Conservation (phyloP, 2,797 vertebrate species). For the Luscinia luscinia region DNA sequence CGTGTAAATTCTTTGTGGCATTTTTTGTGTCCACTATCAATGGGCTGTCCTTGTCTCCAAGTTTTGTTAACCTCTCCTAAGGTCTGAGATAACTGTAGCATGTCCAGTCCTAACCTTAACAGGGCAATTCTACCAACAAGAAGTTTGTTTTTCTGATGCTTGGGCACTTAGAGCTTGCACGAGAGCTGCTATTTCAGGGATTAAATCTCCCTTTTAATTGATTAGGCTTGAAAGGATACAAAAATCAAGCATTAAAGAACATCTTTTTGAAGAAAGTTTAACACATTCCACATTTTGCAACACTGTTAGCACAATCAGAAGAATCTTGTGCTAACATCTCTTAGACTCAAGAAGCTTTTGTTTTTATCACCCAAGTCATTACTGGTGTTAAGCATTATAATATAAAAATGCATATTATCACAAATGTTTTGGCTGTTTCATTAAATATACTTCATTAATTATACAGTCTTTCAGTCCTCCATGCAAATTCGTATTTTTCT, state of each 20-base stretch:
- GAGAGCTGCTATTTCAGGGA: not conserved
- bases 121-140: not conserved
- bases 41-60: not conserved
- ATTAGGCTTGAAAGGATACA: not conserved
- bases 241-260: not conserved
- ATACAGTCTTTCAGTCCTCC: not conserved
- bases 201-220: not conserved
- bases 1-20: not conserved
- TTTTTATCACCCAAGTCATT: not conserved
- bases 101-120: not conserved
- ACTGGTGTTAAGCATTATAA: not conserved
- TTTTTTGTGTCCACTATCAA: not conserved
- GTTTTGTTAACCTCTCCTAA: not conserved
- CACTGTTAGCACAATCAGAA: not conserved
- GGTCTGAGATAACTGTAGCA: not conserved
- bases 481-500: not conserved
- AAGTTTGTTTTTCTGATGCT: not conserved
- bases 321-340: not conserved
- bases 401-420: not conserved
- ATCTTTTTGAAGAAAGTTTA: not conserved
- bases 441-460: not conserved
- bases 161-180: not conserved
- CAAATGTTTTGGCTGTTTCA: not conserved
- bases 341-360: not conserved
- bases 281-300: not conserved